Base-by-base conservation (phyloP, 2,888 invertebrate genomes). In the Phaonia tiefii region DNA sequence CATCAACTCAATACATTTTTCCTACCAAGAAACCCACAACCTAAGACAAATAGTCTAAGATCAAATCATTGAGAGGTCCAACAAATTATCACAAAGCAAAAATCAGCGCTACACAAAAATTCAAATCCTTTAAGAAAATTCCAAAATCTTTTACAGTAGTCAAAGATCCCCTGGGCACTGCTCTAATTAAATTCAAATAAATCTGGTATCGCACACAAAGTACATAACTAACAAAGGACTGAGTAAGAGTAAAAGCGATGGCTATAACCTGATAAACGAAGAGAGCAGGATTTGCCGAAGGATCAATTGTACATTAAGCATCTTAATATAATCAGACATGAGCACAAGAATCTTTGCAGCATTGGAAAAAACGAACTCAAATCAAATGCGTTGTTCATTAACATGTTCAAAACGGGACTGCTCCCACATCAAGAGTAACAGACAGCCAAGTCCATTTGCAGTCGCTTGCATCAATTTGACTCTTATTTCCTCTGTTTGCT, bases 111-210 rank as follows among this genome's bases (percentile, higher is more conserved):
- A 8, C 20, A 20, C 10, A 20, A 31, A 60, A 22, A 13, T 49
- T 15, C 31, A n/a, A 11, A n/a, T 13, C 58, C 37, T 37, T 58
- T 2, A n/a, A 13, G 4, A 7, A 25, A 26, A 5, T 11, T 66
- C 49, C 3, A 49, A 49, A 37, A n/a, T n/a, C n/a, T 39, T 39
- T 25, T 63, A 8, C 39, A 26, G 46, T 13, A 39, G 31, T 8
- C 31, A 31, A 31, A 31, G 31, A 3, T 31, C 4, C 3, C 31
- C 31, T 31, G 31, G 4, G 51, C 22, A 37, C 69, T 65, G 56
- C 37, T 22, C 58, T 70, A 73, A 76, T 76, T 80, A 73, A 70
- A 73, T 65, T 65, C 49, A 49, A 31, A 54, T 31, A 67, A 65
- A 63, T 70, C 46, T 20, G 25, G 17, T 20, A 74, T 46, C 17